Base-by-base conservation (phyloP, 2,888 invertebrate genomes). In the Gymnocheta viridis region DNA sequence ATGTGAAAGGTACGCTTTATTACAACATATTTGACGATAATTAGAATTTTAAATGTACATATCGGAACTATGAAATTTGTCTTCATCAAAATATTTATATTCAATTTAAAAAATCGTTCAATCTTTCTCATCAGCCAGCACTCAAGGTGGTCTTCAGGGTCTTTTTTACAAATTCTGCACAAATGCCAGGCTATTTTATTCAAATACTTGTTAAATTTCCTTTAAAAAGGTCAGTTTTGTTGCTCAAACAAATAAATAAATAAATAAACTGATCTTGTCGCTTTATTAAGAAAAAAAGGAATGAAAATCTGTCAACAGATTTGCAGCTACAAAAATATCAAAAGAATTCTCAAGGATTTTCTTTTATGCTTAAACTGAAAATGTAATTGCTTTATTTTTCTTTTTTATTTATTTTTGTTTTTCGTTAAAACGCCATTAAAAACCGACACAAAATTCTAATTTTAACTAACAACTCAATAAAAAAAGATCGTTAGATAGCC, bases 261-360 rank as follows among this genome's bases (percentile, higher is more conserved):
- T n/a, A n/a, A n/a, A n/a, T n/a, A n/a, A n/a, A 83, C 58, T 79
- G 70, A 84, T 35, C 70, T 29, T 49, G 38, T 49, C 56, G 27
- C 19, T 66, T 58, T 72, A 24, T 41, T n/a, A 62, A 32, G 29
- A 14, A 17, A n/a, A 4, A 10, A 78, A 54, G 22, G 7, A 44
- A 35, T n/a, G 3, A 17, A 73, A 70, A 83, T 79, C 64, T 79
- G 79, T 83, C 72, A 76, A 83, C 80, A 83, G 62, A 70, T 70
- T 78, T 70, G 27, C 76, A 44, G 44, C 51, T 70, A n/a, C n/a
- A 2, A 54, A 49, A 22, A 29, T 27, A 17, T 12, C 38, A 22
- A 19, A 38, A 49, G 19, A 38, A 49, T 35, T 51, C 17, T 78
- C 56, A 35, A 51, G 19, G 22, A 51, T 44, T 10, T 12, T 14